These are phyloP conservation scores for Corythucha ciliata DNA, from an alignment of 2,888 invertebrate genomes.

Conservation along the genomic window DNA sequence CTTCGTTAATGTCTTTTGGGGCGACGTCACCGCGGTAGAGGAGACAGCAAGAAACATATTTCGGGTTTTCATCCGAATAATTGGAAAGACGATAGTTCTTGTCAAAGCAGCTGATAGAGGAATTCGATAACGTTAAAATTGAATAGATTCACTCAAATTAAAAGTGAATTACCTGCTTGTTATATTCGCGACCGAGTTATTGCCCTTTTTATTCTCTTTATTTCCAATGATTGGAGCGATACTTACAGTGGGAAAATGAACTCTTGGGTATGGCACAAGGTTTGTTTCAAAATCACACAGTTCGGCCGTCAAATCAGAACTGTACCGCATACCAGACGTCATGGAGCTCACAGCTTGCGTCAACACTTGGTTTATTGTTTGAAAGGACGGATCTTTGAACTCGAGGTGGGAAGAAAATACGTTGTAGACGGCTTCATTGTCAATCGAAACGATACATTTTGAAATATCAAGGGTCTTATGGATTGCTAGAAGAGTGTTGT, in stretches of 20 bases:
- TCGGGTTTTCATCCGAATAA: constrained; percentile 70
- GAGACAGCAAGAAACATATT: constrained; percentile 84
- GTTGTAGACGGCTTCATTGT: constrained; percentile 40
- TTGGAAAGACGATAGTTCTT: constrained; percentile 83
- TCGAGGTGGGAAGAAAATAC: constrained; percentile 48
- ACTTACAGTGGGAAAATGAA: constrained; percentile 73
- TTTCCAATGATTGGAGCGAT: constrained; percentile 61
- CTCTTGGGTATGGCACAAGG: constrained; percentile 82
- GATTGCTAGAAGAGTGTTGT: constrained; percentile 41
- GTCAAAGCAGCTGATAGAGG: constrained; percentile 62
- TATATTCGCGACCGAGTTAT: too few species aligned
- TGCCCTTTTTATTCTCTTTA: too few species aligned
- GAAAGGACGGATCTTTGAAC: constrained; percentile 73
- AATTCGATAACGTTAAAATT: constrained; percentile 62
- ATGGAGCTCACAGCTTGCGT: constrained; percentile 71
- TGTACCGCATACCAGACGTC: constrained; percentile 77
- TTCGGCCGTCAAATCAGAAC: constrained; percentile 63
- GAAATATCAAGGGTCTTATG: constrained; percentile 40
- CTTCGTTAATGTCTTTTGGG: constrained; percentile 78
- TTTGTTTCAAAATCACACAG: constrained; percentile 58
- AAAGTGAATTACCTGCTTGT: too few species aligned
- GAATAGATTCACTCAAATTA: too few species aligned
- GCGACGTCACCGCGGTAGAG: constrained; percentile 84
- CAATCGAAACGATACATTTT: constrained; percentile 41
- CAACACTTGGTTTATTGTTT: constrained; percentile 73